A percentile compares a stretch with the other conserved stretches of the same genome.
phyloP scores from a whole-genome alignment of 2,888 invertebrate genomes.

The Hetaerina titia region DNA sequence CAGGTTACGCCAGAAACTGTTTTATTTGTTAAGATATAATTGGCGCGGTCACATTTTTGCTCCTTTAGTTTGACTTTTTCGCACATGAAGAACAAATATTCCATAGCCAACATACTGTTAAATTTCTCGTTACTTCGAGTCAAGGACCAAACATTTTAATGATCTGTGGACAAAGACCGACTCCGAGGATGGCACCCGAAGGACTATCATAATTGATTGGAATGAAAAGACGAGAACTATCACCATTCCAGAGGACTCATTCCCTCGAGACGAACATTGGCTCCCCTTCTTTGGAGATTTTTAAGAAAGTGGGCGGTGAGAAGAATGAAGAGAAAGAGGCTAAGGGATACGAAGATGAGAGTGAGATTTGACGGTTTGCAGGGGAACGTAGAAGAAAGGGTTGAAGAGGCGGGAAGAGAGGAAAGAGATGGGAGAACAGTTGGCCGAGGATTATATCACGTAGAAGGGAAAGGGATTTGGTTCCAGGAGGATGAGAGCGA shows the following conservation, averaged over 20 bases:
- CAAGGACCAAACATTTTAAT: too few relatives aligned
- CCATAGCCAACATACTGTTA: too few relatives aligned
- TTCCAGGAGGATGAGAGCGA: not conserved
- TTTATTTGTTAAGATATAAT: too few relatives aligned
- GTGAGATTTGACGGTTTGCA: conserved; percentile 17
- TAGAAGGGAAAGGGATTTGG: conserved; percentile 47
- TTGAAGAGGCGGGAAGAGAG: conserved; percentile 63
- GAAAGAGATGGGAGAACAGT: conserved; percentile 6
- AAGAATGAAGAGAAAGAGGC: not conserved
- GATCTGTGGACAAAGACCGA: too few relatives aligned
- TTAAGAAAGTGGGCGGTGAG: conserved; percentile 30
- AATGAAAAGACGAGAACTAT: not conserved
- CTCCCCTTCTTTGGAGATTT: not conserved
- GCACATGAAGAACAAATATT: too few relatives aligned
- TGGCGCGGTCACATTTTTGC: too few relatives aligned
- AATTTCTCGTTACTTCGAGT: too few relatives aligned
- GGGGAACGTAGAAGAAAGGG: conserved; percentile 61
- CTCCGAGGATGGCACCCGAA: too few relatives aligned
- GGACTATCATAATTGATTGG: not conserved
- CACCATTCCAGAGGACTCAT: not conserved
- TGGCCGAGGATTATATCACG: conserved; percentile 63
- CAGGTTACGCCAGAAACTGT: too few relatives aligned
- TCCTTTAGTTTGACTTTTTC: too few relatives aligned
- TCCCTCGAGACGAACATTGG: not conserved
- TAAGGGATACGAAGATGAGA: conserved; percentile 37